Base-by-base conservation (phyloP, 2,888 invertebrate species). In the Alloscopus bannaensis region DNA sequence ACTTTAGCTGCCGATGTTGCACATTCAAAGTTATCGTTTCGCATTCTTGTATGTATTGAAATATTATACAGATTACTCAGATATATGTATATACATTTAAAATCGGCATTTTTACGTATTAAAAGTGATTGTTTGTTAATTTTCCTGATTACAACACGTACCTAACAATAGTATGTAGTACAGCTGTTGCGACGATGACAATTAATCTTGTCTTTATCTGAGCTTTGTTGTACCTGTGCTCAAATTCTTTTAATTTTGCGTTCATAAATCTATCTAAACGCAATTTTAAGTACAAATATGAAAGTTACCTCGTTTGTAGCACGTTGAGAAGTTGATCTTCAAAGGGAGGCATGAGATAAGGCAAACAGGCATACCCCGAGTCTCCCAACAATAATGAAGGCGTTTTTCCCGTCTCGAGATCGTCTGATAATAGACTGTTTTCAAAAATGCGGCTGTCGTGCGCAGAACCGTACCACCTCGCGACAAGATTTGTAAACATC, bases 401-500 rank as follows among this genome's bases (percentile, higher is more conserved):
- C 0, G 29, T 20, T 50, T 47, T 16, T 0, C 55, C 50, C 1
- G 24, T 50, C 16, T 59, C 60, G 0, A 77, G n/a, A 1, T 72
- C 50, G 3, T 13, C 47, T 1, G 2, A 18, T 0, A 76, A 3
- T 13, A 28, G 0, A 0, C 22, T 26, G 26, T 76, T 70, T 13
- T 76, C 76, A 36, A 76, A 80, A 20, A 80, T 76, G 55, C 76
- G 11, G 22, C 24, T 31, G 28, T 76, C 80, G 18, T 80, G 80
- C 3, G 76, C 80, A 2, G 76, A 76, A 22, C 70, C 70, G 24
- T 80, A 76, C 80, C 76, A 80, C 31, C 76, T 29, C 24, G 76
- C 80, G 0, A 80, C 70, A 6, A 75, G n/a, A 42, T 80, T 71
- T n/a, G 65, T 76, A 28, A 80, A 76, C 2, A 55, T 62, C 6